phyloP scores from a whole-genome alignment of 2,797 vertebrate species.

The Propithecus deckenii region DNA sequence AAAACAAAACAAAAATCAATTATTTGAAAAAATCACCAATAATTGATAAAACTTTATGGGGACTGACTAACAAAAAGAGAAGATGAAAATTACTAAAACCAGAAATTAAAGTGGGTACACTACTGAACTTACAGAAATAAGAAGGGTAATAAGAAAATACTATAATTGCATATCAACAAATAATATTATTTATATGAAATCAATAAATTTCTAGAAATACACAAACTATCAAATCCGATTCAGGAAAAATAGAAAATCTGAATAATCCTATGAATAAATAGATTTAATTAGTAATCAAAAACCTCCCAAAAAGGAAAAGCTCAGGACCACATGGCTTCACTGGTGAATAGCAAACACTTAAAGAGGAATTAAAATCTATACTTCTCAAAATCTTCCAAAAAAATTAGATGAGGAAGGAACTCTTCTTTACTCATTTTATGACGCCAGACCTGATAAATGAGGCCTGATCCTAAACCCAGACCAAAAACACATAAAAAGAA shows the following conservation, averaged over 20 bases:
- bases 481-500: too few relatives aligned
- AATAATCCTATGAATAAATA: background rate
- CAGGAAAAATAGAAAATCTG: background rate
- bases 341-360: too few relatives aligned
- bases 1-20: background rate
- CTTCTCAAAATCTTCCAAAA: too few relatives aligned
- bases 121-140: background rate
- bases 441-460: too few relatives aligned
- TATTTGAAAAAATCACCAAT: background rate
- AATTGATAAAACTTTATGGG: background rate
- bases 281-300: background rate
- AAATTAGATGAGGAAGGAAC: too few relatives aligned
- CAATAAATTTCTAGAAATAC: background rate
- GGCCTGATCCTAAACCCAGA: too few relatives aligned
- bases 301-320: background rate
- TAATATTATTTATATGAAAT: background rate
- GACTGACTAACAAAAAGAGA: background rate
- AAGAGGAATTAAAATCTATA: too few relatives aligned
- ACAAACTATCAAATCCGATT: background rate
- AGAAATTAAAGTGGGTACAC: background rate
- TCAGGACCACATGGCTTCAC: background rate
- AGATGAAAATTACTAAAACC: background rate
- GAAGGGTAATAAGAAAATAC: too few relatives aligned
- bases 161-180: too few relatives aligned
- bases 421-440: too few relatives aligned